Base-by-base conservation (phyloP, 2,113 vertebrate species). In the Phrynocephalus versicolor region DNA sequence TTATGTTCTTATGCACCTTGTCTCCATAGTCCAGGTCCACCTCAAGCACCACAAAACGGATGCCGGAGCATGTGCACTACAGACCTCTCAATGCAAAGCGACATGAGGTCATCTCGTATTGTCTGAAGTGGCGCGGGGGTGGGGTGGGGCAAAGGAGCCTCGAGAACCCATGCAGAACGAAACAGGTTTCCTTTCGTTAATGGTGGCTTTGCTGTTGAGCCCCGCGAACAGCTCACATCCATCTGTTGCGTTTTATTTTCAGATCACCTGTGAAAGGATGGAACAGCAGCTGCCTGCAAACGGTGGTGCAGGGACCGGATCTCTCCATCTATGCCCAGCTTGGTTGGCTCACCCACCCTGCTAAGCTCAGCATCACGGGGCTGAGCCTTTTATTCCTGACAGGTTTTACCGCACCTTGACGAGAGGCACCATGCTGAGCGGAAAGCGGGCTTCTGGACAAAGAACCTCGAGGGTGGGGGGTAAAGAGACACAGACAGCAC, bases 201-300 rank as follows among this genome's bases (percentile, higher is more conserved):
- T 33, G 13, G 39, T 55, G 64, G 23, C 65, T 69, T 55, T 41
- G 23, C 64, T 23, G 45, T 64, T 15, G 2, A 73, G 19, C 15
- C 8, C 74, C 35, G 5, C n/a, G n/a, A 71, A 69, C 45, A 5
- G 67, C 81, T 84, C 76, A 33, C 39, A 19, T 41, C 82, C 72
- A 69, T 78, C 83, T 81, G 27, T 41, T 65, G 72, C 33, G 81
- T 74, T 76, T 64, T 82, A 76, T 69, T 82, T 86, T 75, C 41
- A 76, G 72, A 45, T 55, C 62, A 75, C 71, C 62, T 33, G 79
- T 37, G 45, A 57, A 86, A 51, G 57, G n/a, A 73, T 12, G 7
- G 10, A 7, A 15, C 60, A 25, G 41, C 18, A 81, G 37, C 58
- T 69, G 41, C 35, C 51, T 81, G 25, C 25, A 57, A 33, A n/a